Percentiles rank a stretch among this genome's conserved stretches.
These are phyloP conservation scores for Manis pentadactyla DNA, from an alignment of 2,797 vertebrate species.

Conservation along the genomic window DNA sequence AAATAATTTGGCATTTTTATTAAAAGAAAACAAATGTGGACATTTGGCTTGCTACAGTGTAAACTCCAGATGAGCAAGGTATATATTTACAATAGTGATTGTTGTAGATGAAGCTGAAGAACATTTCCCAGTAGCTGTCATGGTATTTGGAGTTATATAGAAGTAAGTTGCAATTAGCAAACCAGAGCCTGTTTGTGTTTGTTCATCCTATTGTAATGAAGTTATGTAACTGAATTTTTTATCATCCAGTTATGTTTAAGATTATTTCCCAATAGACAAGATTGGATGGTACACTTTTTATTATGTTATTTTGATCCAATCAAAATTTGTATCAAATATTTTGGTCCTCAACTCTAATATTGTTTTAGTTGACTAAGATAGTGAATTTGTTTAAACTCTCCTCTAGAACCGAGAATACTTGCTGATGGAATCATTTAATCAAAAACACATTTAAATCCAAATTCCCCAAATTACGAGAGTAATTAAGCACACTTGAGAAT, in stretches of 20 bases:
- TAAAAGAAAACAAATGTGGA: background rate
- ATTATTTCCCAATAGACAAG: conserved; percentile 17
- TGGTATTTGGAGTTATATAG: background rate
- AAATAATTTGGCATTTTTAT: conserved; percentile 4
- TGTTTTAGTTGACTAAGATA: conserved; percentile 57
- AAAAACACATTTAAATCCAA: conserved; percentile 70
- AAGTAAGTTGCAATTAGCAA: conserved; percentile 22
- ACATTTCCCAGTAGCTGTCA: background rate
- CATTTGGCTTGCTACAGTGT: background rate
- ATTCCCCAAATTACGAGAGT: conserved; percentile 65
- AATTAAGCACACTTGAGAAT: conserved; percentile 66
- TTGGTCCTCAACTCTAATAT: background rate
- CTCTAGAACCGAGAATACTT: conserved; percentile 58
- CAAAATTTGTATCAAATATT: conserved; percentile 46
- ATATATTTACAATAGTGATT: background rate
- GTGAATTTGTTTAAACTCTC: conserved; percentile 68
- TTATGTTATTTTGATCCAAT: conserved; percentile 28
- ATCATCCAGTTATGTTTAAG: background rate
- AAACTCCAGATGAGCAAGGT: background rate
- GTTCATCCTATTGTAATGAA: conserved; percentile 20
- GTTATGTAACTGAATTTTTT: conserved; percentile 19
- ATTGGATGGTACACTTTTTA: background rate
- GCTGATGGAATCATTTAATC: conserved; percentile 66
- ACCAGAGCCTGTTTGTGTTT: conserved; percentile 16
- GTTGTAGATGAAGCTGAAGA: background rate